Evolutionary conservation across 1,140 invertebrate genomes (phyloP), one percentile per base, ranked within the genome.

Genomic region (Bombus sylvicola): DNA sequence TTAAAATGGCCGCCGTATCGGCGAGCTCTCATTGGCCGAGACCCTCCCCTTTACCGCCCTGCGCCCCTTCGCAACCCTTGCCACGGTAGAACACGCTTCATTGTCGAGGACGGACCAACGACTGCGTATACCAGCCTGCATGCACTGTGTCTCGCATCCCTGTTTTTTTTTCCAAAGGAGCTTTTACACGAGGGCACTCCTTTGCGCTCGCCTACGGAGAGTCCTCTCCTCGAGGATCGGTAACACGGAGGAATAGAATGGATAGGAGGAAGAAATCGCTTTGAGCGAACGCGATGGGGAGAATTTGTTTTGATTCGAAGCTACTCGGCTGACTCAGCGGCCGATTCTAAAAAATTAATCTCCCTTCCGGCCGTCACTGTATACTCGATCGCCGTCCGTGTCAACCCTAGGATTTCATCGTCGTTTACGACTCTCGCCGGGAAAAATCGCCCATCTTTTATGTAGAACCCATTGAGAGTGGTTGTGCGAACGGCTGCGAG

Each of bases 1-100:
- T 95, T 95, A 95, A 95, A 95, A 95, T 95, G 95, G 95, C 95
- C 92, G 95, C 94, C 94, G 92, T 94, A 93, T 94, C 88, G 93
- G 91, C 83, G 90, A 22, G 43, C 82, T 89, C 94, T 95, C 94
- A 95, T 95, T 95, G 94, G 95, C 93, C 86, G 91, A 85, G 81
- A 78, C 77, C 78, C 88, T 90, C 91, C 92, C 91, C 93, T 31
- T 89, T 92, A 88, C 90, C 81, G 72, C 78, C 69, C 83, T 62
- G 57, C 75, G 37, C 79, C 76, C 87, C 81, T 69, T 86, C 81
- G 87, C 89, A 89, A 87, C 89, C 91, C 89, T 90, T 90, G 37
- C 59, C 73, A 91, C 89, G 90, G 91, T 92, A 91, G 90, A 91
- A 92, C 91, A 88, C 89, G 87, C 88, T 62, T 93, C 89, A 90